Evolutionary conservation across 2,888 invertebrate species (phyloP), one percentile per base, ranked within the genome.

Genomic region (Limenitis camilla): DNA sequence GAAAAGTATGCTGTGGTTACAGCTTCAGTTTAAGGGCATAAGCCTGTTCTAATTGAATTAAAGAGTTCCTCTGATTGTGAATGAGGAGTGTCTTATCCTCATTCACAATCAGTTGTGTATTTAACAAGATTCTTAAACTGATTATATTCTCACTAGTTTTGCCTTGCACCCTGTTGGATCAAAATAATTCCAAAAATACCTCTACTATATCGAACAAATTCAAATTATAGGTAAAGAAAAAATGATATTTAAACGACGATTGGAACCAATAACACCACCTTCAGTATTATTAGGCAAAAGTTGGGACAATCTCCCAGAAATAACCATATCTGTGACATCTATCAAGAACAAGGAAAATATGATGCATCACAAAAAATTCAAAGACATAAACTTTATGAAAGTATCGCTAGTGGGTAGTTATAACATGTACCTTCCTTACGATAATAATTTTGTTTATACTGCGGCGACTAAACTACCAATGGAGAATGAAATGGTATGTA

Each of bases 301-400:
- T 60, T 87, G 83, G 83, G 75, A 80, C 42, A 82, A 78, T 49
- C 69, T 85, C 1, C 87, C 86, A 0, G 60, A 80, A 5, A 58
- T 87, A 7, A 70, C 68, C 0, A 60, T 86, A 58, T 71, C 78
- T 35, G 38, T 86, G 7, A 60, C 61, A 6, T 67, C 71, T 0
- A 53, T 59, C 9, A 65, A 76, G 8, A 62, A 82, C 54, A 55
- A 62, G n/a, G 51, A 55, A 7, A 78, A 80, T 49, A 40, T 41
- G 0, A n/a, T 39, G 0, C 75, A 84, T 53, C 80, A 84, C 53
- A 60, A 65, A 40, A 36, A 75, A 5, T 55, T 84, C 11, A 70
- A 66, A 11, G 44, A 67, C 1, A 73, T 81, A 0, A 85, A 84
- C 57, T 69, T 65, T 54, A 74, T 85, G 66, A 74, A 73, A 57